These are phyloP conservation scores for Ailurus styani DNA, from an alignment of 2,113 vertebrate species.

Conservation along the genomic window DNA sequence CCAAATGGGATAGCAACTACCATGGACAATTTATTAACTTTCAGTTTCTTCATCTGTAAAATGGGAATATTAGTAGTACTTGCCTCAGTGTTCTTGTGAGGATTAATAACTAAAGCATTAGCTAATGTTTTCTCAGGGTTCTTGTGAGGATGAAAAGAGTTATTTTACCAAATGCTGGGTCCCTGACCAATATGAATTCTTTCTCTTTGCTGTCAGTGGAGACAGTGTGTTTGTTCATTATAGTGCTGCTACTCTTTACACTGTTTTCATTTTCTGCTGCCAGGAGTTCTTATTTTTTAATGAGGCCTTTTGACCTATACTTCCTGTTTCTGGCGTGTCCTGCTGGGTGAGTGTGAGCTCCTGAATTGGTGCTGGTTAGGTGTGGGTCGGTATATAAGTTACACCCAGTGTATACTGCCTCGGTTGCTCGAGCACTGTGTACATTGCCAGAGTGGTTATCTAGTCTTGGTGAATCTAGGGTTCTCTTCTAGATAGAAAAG, in stretches of 20 bases:
- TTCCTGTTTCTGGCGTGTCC: constrained; percentile 28
- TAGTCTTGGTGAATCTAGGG: not conserved
- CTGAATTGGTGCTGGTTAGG: not conserved
- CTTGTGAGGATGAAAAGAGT: not conserved
- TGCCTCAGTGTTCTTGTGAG: not conserved
- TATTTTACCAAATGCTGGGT: not conserved
- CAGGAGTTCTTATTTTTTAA: constrained; percentile 24
- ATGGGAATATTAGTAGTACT: not conserved
- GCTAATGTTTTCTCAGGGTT: not conserved
- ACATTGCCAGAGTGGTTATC: not conserved
- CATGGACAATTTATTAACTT: not conserved
- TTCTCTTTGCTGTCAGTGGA: not conserved
- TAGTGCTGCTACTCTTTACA: not conserved
- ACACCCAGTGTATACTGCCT: not conserved
- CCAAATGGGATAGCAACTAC: not conserved
- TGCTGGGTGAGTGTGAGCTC: not conserved
- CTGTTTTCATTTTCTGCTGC: constrained; percentile 53
- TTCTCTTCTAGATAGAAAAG: not conserved
- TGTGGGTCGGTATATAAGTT: not conserved
- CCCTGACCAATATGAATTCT: not conserved
- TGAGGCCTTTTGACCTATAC: constrained; percentile 3
- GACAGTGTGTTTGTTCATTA: constrained; percentile 3
- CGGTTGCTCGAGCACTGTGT: not conserved
- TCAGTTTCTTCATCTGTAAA: constrained; percentile 42
- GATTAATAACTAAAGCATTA: not conserved